Evolutionary conservation across 1,140 invertebrate genomes (phyloP), one percentile per base, ranked within the genome.

Genomic region (Saxidomus purpurata): DNA sequence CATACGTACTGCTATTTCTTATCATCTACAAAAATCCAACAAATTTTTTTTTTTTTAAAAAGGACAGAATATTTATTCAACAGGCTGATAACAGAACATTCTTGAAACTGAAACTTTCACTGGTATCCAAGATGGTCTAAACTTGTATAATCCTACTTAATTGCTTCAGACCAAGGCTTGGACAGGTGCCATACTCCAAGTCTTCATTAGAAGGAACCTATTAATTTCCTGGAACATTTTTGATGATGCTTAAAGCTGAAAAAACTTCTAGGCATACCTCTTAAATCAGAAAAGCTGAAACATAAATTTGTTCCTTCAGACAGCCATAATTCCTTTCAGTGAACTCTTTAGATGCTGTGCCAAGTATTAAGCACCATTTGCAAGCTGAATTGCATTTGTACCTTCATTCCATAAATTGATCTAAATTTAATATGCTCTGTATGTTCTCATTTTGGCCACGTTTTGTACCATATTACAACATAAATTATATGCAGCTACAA

Each of bases 191-290:
- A 36, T 38, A 28, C 17, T n/a, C 1, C 28, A 17, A 38, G 9
- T 40, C 34, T 71, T 22, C 31, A 71, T 38, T 22, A 71, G 11
- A 63, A n/a, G 8, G n/a, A 6, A 25, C 59, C 40, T 13, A 55
- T 55, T 79, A 52, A 79, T 79, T 79, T 79, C 28, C 49, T 34
- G 13, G 47, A 79, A 22, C 11, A 3, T 79, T 79, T 79, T 79
- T 55, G 25, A 55, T 55, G 76, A 79, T 79, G 76, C 28, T 52
- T 36, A 38, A 59, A 79, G 47, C 19, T 6, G 22, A 19, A 36
- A 3, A 79, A n/a, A 3, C 49, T 79, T 79, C 31, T 25, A 49
- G 55, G 55, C 76, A 55, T 79, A 1, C 36, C 74, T 25, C 28
- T 19, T 79, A 25, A 79, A 71, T 52, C 49, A 9, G 34, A 1